Base-by-base conservation (phyloP, 2,113 vertebrate genomes). In the Castor canadensis region DNA sequence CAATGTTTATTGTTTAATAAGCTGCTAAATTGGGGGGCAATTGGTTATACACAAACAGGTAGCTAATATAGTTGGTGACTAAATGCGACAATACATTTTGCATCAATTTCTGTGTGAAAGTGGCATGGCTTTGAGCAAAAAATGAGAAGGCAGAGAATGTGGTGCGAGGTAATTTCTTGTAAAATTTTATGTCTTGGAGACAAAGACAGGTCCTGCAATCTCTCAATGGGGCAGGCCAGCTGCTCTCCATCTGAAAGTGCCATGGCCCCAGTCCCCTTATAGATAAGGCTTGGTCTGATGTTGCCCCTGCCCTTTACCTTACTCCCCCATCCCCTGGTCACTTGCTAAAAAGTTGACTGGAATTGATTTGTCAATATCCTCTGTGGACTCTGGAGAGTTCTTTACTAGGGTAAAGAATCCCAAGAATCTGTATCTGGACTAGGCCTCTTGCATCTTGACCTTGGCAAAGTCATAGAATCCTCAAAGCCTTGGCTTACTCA, bases 401-500 rank as follows among this genome's bases (percentile, higher is more conserved):
- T n/a, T n/a, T n/a, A 10, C 15, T 49, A 47, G 28, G 56, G n/a
- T 30, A 76, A 54, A 54, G 76, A 43, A 45, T 32, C 5, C 24
- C 58, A 26, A n/a, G n/a, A n/a, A n/a, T n/a, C n/a, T n/a, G 47
- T 24, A 26, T 43, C 69, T 84, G n/a, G 54, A 56, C 32, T 89
- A 64, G 64, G 73, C 35, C 69, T 93, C 62, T 81, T 91, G 43
- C 1, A 19, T 9, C 2, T 12, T 35, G 64, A 54, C 26, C 43
- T 66, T 49, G 47, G 26, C 43, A 95, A 92, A 75, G 20, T 72
- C 77, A 84, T 4, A 87, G 56, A 64, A 43, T 45, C 9, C 45
- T 62, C 49, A 64, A 88, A 95, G 62, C n/a, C 56, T 94, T 22
- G 9, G 4, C 24, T 47, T 90, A 89, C 73, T 95, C 62, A 64